Conservation (phyloP, 2,888 invertebrate genomes). For the Pachycephus smyrnensis region DNA sequence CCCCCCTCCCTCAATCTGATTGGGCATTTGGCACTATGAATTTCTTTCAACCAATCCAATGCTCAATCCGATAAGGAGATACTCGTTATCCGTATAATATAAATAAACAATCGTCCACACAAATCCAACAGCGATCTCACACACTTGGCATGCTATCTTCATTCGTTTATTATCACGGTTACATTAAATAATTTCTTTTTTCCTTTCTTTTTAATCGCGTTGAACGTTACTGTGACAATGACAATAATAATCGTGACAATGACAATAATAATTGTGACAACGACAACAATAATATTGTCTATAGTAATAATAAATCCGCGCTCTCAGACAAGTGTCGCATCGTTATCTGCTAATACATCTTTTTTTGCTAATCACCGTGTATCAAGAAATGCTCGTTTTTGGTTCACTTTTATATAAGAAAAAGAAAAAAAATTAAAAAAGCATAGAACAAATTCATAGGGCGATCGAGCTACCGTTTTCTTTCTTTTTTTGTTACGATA, state of each 20-base stretch:
- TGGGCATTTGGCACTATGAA: slow-evolving; percentile 7
- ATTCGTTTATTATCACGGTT: too few relatives aligned
- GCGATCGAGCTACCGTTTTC: neutral
- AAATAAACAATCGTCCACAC: neutral
- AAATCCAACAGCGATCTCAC: too few relatives aligned
- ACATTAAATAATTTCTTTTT: neutral
- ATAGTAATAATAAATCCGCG: too few relatives aligned
- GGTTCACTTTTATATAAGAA: too few relatives aligned
- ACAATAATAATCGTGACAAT: neutral
- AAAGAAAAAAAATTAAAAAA: too few relatives aligned
- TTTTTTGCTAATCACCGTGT: neutral
- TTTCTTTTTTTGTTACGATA: too few relatives aligned
- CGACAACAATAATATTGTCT: too few relatives aligned
- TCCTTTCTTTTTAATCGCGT: neutral
- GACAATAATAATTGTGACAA: too few relatives aligned
- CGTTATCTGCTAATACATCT: neutral
- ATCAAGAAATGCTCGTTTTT: too few relatives aligned
- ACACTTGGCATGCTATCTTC: too few relatives aligned
- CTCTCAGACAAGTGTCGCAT: neutral
- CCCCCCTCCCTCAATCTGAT: neutral
- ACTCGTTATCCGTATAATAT: neutral
- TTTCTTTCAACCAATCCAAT: slow-evolving; percentile 32
- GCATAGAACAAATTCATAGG: neutral
- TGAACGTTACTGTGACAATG: too few relatives aligned
- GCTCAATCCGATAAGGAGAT: neutral